A percentile compares a stretch with the other conserved stretches of the same genome.
Conservation (phyloP, 2,113 vertebrate genomes). For the Callipepla californica region DNA sequence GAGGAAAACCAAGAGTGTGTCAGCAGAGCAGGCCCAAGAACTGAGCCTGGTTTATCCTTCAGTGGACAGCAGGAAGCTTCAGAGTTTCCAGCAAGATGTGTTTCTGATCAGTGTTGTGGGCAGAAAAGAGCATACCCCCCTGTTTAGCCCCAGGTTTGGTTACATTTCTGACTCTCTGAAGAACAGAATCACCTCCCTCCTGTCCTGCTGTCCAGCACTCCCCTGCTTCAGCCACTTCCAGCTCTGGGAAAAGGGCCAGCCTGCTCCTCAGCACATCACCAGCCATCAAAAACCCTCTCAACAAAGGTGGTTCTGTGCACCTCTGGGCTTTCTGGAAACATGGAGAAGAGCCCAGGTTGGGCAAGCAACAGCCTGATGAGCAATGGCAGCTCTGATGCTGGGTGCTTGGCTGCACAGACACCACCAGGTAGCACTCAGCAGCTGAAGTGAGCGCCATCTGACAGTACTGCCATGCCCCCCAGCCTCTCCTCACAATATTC, state of each 20-base stretch:
- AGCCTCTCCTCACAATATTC: background rate
- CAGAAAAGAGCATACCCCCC: background rate
- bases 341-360: background rate
- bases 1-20: background rate
- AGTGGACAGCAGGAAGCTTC: background rate
- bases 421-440: background rate
- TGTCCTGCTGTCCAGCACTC: background rate
- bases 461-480: background rate
- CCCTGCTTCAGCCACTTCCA: background rate
- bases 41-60: background rate
- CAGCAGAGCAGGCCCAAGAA: background rate
- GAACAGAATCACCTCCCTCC: background rate
- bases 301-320: background rate
- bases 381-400: background rate
- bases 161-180: background rate
- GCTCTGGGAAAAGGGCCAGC: background rate
- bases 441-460: background rate
- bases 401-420: background rate
- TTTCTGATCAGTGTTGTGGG: background rate
- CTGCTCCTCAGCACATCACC: background rate
- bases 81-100: background rate
- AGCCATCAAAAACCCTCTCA: background rate
- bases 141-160: background rate
- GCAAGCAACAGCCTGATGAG: background rate
- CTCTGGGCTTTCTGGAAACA: background rate